Conservation (phyloP, 2,888 invertebrate species). For the Amblyjoppa proteus region DNA sequence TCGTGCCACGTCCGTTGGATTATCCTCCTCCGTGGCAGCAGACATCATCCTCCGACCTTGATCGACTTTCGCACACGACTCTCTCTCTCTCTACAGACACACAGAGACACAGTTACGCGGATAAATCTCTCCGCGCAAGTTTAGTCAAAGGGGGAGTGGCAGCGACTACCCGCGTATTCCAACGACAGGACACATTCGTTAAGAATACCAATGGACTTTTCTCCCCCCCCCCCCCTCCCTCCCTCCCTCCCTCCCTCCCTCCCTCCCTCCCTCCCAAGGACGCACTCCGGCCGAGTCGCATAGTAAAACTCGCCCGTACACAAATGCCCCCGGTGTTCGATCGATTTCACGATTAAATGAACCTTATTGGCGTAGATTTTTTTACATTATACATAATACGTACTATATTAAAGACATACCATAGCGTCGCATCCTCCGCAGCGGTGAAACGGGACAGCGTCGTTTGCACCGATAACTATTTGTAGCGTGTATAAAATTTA, state of each 20-base stretch:
- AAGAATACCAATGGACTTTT: constrained; percentile 48
- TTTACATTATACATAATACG: constrained; percentile 64
- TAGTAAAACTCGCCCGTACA: constrained; percentile 27
- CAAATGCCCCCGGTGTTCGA: constrained; percentile 62
- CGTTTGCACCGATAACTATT: constrained; percentile 51
- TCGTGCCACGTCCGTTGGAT: background rate
- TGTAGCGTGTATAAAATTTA: constrained; percentile 37
- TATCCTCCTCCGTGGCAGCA: background rate
- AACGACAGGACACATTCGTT: constrained; percentile 39
- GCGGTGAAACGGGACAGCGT: constrained; percentile 48
- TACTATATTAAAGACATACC: constrained; percentile 41
- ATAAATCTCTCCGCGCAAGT: background rate
- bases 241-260: background rate
- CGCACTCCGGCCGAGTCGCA: constrained; percentile 12
- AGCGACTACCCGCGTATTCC: constrained; percentile 20
- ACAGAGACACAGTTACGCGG: background rate
- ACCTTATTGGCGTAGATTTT: constrained; percentile 61
- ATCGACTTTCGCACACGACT: constrained; percentile 9
- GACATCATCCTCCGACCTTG: constrained; percentile 3
- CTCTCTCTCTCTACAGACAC: constrained; percentile 1
- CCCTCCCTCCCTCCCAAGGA: background rate
- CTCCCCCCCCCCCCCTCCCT: background rate
- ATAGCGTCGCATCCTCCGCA: constrained; percentile 47
- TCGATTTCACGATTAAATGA: constrained; percentile 40
- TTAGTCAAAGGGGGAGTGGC: constrained; percentile 12